Evolutionary conservation across 1,140 invertebrate species (phyloP).

Genomic region (Drosophila serrata): DNA sequence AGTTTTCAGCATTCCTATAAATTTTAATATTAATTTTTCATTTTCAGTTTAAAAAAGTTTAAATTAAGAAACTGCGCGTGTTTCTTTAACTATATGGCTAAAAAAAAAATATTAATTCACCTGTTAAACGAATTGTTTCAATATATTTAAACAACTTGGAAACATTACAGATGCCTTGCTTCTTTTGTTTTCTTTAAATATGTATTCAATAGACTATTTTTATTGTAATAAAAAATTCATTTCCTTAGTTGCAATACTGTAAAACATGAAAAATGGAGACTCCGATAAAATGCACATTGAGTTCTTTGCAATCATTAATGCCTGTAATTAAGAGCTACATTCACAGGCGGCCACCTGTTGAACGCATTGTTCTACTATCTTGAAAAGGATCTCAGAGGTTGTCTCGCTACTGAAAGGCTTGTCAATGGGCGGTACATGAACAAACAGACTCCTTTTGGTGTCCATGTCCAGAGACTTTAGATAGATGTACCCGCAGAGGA

Average conservation of each 20-base stretch:
- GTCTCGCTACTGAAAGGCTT: slow-evolving; percentile 86
- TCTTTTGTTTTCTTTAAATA: neutral
- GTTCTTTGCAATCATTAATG: neutral
- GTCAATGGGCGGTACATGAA: slow-evolving; percentile 88
- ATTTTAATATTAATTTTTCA: no score
- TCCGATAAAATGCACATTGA: slow-evolving; percentile 27
- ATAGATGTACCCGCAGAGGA: slow-evolving; percentile 89
- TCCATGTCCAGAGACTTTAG: slow-evolving; percentile 87
- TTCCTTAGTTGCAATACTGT: slow-evolving; percentile 9
- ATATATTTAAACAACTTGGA: neutral
- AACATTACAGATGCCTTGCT: neutral
- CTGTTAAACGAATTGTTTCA: neutral
- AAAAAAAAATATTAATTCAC: neutral
- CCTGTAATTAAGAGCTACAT: slow-evolving; percentile 9
- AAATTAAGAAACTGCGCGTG: slow-evolving; percentile 10
- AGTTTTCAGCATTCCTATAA: no score
- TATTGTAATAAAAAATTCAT: neutral
- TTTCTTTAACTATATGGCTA: neutral
- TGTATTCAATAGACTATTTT: slow-evolving; percentile 1
- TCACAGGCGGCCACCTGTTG: slow-evolving; percentile 46
- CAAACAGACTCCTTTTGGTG: slow-evolving; percentile 86
- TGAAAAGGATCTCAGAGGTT: slow-evolving; percentile 86
- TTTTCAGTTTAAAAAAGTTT: no score
- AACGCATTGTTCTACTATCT: slow-evolving; percentile 86
- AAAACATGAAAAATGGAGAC: neutral